Conservation (phyloP, 2,797 vertebrate genomes). For the Lepus townsendii region DNA sequence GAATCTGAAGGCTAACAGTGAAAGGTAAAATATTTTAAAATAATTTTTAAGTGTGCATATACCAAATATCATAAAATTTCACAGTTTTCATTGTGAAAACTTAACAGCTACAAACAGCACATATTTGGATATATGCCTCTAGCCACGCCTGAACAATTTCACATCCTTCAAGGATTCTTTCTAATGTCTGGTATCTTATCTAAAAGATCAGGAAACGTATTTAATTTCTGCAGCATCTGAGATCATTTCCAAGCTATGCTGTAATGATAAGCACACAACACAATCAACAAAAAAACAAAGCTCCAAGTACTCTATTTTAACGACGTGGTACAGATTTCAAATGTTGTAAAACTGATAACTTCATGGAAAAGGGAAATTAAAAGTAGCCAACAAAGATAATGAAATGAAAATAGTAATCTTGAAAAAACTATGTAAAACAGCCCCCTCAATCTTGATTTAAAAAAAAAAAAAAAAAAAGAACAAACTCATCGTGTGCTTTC, state of each 20-base stretch:
- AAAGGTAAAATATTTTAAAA: conserved; percentile 55
- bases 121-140: neutral
- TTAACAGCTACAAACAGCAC: conserved; percentile 25
- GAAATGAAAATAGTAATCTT: conserved; percentile 66
- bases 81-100: neutral
- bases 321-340: conserved; percentile 67
- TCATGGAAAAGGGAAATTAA: conserved; percentile 85
- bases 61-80: conserved; percentile 2
- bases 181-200: conserved; percentile 58
- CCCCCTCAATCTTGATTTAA: conserved; percentile 73
- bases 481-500: conserved; percentile 57
- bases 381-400: conserved; percentile 82
- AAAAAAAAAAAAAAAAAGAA: conserved; percentile 67
- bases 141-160: neutral
- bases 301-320: conserved; percentile 73
- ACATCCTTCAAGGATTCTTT: conserved; percentile 57
- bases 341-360: conserved; percentile 76
- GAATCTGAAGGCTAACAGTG: conserved; percentile 15
- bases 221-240: conserved; percentile 80
- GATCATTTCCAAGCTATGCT: conserved; percentile 29
- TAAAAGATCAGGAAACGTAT: conserved; percentile 58
- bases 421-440: conserved; percentile 80
- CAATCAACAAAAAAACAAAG: conserved; percentile 73
- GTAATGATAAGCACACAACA: conserved; percentile 31
- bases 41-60: conserved; percentile 11